Base-by-base conservation (phyloP, 1,140 invertebrate species). In the Onthophagus taurus region DNA sequence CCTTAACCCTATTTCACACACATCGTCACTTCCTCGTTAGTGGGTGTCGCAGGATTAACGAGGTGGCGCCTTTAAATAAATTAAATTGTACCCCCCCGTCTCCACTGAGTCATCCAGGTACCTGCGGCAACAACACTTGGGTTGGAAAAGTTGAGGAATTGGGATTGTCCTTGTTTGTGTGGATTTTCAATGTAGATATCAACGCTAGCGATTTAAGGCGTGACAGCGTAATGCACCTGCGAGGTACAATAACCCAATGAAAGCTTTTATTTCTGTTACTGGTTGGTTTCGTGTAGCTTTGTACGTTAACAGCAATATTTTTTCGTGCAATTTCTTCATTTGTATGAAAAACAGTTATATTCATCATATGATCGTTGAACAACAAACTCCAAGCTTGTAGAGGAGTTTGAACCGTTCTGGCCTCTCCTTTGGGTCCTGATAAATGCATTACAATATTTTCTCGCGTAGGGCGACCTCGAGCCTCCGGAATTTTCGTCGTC, bases 241-340 rank as follows among this genome's bases (percentile, higher is more conserved):
- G 7, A 35, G 20, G 36, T 24, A 44, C 23, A 36, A 30, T 16
- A 44, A 36, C 24, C 24, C 24, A 26, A 26, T 26, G n/a, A 31
- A 33, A 12, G 30, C 44, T 19, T 30, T 19, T 16, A 13, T 21
- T 16, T 20, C 14, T 30, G 12, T 30, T 34, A 39, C 17, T 29
- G 30, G 31, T 23, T 16, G 31, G 11, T 14, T 12, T 34, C 24
- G 19, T 17, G 31, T 37, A 45, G 21, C 31, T 19, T 14, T 38
- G 11, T 36, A 4, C 13, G 8, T 8, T 38, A 17, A 36, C 26
- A 9, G 18, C 14, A 17, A 7, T 19, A 19, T 17, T 30, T 29
- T 30, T 31, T 26, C 31, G 31, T 18, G 16, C 13, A 45, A 45
- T 37, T 45, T 45, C 44, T 39, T 38, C 34, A 31, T 38, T 45